Base-by-base conservation (phyloP, 2,888 invertebrate species). In the Drosophila histrio region DNA sequence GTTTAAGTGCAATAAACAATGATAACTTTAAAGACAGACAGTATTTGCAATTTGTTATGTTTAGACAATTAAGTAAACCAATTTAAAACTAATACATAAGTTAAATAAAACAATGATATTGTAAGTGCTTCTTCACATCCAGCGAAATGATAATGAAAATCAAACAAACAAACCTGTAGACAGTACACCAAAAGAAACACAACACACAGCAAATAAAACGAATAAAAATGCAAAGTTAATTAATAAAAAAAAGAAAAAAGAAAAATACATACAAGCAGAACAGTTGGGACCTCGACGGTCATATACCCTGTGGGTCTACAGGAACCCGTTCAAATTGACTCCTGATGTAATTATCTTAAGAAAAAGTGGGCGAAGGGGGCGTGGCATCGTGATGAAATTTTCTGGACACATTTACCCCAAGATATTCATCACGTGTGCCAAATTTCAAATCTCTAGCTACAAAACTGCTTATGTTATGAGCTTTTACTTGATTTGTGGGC, bases 211-310 rank as follows among this genome's bases (percentile, higher is more conserved):
- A n/a, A n/a, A n/a, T n/a, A 53, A 68, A 77, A 69, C 65, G 70
- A 81, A 83, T 83, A 82, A 82, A 77, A 71, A 79, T 72, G 77
- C 81, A 82, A 82, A 77, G 83, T 81, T 81, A 83, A 80, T 79
- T 69, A 81, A 83, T 61, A 49, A 64, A 72, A 43, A 46, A 49
- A 41, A 34, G 15, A 39, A 46, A 28, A 54, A 22, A 32, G 6
- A 24, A 17, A 38, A 57, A 32, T 6, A 41, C 24, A n/a, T n/a
- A n/a, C n/a, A n/a, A n/a, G n/a, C n/a, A n/a, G n/a, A n/a, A n/a
- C n/a, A n/a, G n/a, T n/a, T n/a, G n/a, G n/a, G n/a, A n/a, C n/a
- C n/a, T n/a, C n/a, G n/a, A n/a, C n/a, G n/a, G n/a, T n/a, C n/a
- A n/a, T n/a, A n/a, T n/a, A n/a, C n/a, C n/a, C n/a, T n/a, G n/a